A percentile compares a stretch with the other conserved stretches of the same genome.
Conservation (phyloP, 2,888 invertebrate genomes). For the Chrysina gloriosa region DNA sequence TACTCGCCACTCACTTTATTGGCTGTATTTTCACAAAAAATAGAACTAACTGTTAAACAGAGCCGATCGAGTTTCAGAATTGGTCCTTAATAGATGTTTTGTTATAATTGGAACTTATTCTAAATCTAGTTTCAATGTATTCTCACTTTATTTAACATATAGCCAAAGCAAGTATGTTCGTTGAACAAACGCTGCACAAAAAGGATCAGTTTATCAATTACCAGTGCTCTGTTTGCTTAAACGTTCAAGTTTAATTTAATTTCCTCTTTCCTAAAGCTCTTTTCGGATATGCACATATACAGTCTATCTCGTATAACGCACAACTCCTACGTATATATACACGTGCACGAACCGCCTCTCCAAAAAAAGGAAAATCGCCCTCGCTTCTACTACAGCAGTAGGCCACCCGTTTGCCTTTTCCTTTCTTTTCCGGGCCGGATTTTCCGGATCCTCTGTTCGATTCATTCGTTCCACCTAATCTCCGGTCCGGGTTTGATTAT, state of each 20-base stretch:
- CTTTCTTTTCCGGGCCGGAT: constrained; percentile 14
- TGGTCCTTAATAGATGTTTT: too few relatives aligned
- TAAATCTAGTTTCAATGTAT: too few relatives aligned
- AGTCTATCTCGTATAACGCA: constrained; percentile 11
- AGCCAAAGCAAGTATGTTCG: neutral
- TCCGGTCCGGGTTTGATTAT: constrained; percentile 31
- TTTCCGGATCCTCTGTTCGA: constrained; percentile 34
- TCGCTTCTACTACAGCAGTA: neutral
- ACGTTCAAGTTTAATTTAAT: constrained; percentile 8
- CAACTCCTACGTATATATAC: too few relatives aligned
- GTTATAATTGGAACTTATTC: too few relatives aligned
- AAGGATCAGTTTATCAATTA: neutral
- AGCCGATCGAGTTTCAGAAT: too few relatives aligned
- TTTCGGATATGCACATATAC: neutral
- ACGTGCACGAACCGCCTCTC: neutral
- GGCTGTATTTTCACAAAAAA: too few relatives aligned
- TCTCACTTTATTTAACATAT: too few relatives aligned
- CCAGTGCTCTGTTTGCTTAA: too few relatives aligned
- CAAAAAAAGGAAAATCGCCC: constrained; percentile 5
- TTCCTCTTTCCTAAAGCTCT: neutral
- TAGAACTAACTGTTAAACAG: too few relatives aligned
- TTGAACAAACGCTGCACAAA: neutral
- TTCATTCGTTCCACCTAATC: constrained; percentile 36
- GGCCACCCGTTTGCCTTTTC: neutral
- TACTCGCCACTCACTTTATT: too few relatives aligned